Base-by-base conservation (phyloP, 2,797 vertebrate genomes). In the Odontamblyopus rebecca region DNA sequence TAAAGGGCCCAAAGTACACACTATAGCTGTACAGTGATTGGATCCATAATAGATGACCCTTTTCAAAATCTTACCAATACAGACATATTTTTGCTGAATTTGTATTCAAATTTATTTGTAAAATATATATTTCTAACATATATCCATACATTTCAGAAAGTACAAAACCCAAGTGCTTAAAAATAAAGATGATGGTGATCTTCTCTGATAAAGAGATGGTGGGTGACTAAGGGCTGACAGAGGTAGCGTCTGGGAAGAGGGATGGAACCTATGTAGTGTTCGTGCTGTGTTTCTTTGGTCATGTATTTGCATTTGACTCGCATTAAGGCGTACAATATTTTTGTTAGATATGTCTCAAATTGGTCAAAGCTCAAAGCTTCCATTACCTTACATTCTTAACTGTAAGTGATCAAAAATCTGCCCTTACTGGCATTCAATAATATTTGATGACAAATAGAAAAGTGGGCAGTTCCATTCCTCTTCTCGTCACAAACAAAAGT, bases 51-150 rank as follows among this genome's bases (percentile, higher is more conserved):
- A 82, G 77, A 81, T 82, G 61, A 70, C 89, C 70, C 77, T 76
- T 82, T 84, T 88, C 81, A 76, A 79, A 89, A 86, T 79, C 80
- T 73, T 59, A 67, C 74, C 79, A 53, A 76, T 79, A 66, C 73
- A 82, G 70, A 71, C 81, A 76, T 73, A 60, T 77, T 6, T 65
- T 84, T 82, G 79, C 84, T 84, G 77, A 76, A 82, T 84, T 87
- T 88, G 88, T 87, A 88, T 85, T 90, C 84, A 86, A 89, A 83
- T 90, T 92, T 91, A 70, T 89, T 90, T 85, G 81, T 82, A 93
- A 93, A 94, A 95, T 93, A 94, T 90, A 93, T 86, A 91, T 90
- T 90, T 89, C 85, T 88, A 90, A 91, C 90, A 90, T 92, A 88
- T 91, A 86, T 90, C 90, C 76, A 90, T 92, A 94, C 91, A 85